Evolutionary conservation across 2,797 vertebrate genomes (phyloP).

Genomic region (Alectoris magna): DNA sequence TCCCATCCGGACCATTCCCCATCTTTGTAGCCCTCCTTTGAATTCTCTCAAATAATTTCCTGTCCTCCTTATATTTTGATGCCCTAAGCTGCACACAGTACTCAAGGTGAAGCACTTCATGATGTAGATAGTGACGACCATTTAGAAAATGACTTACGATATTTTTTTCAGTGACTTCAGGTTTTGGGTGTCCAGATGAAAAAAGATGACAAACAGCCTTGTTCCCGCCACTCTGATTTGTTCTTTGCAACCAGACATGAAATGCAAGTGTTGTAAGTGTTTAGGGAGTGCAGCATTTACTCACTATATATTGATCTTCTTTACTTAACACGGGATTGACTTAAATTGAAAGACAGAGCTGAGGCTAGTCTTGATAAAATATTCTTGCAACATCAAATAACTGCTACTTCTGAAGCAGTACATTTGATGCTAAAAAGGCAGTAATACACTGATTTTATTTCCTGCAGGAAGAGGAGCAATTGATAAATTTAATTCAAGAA

Average conservation of each 20-base stretch:
- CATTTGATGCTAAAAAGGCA: background rate
- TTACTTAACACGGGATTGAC: background rate
- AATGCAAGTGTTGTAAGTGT: background rate
- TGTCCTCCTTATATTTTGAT: background rate
- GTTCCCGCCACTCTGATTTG: fast-evolving
- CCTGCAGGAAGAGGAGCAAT: background rate
- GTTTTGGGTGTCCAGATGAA: background rate
- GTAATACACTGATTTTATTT: background rate
- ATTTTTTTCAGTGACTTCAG: background rate
- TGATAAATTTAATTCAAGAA: background rate
- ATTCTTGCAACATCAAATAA: background rate
- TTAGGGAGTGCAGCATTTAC: background rate
- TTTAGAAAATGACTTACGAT: background rate
- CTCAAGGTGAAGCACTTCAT: background rate
- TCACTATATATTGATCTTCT: fast-evolving
- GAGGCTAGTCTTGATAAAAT: background rate
- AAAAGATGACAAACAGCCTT: background rate
- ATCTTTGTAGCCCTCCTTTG: background rate
- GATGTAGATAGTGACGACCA: background rate
- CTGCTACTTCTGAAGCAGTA: background rate
- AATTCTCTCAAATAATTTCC: background rate
- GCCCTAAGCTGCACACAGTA: background rate
- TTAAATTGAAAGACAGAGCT: background rate
- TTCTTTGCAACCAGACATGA: background rate
- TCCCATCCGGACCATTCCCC: background rate